Evolutionary conservation across 2,888 invertebrate genomes (phyloP).

Genomic region (Steinernema hermaphroditum): DNA sequence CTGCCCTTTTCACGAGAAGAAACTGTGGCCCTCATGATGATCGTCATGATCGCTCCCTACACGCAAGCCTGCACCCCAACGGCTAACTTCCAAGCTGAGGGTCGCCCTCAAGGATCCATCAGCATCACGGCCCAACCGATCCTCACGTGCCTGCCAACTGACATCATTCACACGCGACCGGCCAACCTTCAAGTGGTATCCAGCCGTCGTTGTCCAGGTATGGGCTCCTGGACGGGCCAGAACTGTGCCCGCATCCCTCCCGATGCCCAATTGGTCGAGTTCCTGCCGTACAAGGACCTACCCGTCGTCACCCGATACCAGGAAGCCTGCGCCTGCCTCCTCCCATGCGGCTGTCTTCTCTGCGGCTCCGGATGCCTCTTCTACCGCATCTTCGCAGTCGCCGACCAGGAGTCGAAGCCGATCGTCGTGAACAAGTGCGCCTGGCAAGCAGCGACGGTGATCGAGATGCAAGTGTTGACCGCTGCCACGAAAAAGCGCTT

Average conservation of each 20-base stretch:
- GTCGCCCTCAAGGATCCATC: not conserved
- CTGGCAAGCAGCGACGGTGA: too few relatives aligned
- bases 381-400: not conserved
- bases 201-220: not conserved
- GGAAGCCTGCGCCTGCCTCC: slow-evolving; percentile 1
- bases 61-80: not conserved
- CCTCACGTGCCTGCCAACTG: not conserved
- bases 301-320: not conserved
- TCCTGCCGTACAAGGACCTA: not conserved
- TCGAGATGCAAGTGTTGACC: too few relatives aligned
- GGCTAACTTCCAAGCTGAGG: not conserved
- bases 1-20: too few relatives aligned
- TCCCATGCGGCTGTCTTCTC: slow-evolving; percentile 10
- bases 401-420: not conserved
- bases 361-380: not conserved
- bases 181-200: not conserved
- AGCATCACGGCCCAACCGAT: not conserved
- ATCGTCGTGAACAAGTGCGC: too few relatives aligned
- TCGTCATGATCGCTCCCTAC: not conserved
- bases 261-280: not conserved
- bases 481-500: too few relatives aligned
- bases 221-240: not conserved
- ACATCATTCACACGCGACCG: not conserved
- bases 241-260: not conserved
- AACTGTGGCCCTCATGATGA: too few relatives aligned